Base-by-base conservation (phyloP, 2,113 vertebrate species). In the Ptychochromis oligacanthus region DNA sequence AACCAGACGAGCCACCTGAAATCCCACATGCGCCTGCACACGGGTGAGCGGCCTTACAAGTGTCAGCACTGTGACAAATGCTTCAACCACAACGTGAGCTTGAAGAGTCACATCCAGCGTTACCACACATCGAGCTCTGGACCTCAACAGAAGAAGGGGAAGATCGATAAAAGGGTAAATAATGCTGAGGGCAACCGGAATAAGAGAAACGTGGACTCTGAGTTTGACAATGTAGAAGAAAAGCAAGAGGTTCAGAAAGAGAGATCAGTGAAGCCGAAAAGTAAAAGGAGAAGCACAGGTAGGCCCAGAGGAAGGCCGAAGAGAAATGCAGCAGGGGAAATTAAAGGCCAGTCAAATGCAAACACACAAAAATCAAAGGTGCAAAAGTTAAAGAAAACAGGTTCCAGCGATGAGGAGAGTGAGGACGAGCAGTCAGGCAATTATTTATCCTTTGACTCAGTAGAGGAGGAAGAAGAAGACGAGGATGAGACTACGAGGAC, bases 1-100 rank as follows among this genome's bases (percentile, higher is more conserved):
- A 92, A 57, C 40, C 92, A 93, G 84, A 10, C 82, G 0, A 28
- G 89, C 38, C 89, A 94, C 77, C 87, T 94, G 31, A 92, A 92
- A n/a, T 92, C 93, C 18, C 93, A 94, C 90, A 90, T 92, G 87
- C 92, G 92, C 3, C 61, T 94, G 58, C 92, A 94, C 90, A 94
- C 93, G 0, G 93, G 93, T 1, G 92, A 92, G 81, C 87, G 80
- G 34, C 93, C 92, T 4, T 94, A 54, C 28, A 90, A 91, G 67
- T 94, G 93, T 79, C 81, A 78, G 79, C 76, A 83, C 2, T 94
- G 93, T 59, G 90, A 88, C 52, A 80, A 89, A 61, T n/a, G 86
- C 75, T 94, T 94, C 67, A 94, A 92, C 28, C 93, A 94, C 87
- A 94, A 94, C 20, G 89, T 93, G 58, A 92, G 91, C 77, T 55